Base-by-base conservation (phyloP, 2,888 invertebrate genomes). In the Dryadula phaetusa region DNA sequence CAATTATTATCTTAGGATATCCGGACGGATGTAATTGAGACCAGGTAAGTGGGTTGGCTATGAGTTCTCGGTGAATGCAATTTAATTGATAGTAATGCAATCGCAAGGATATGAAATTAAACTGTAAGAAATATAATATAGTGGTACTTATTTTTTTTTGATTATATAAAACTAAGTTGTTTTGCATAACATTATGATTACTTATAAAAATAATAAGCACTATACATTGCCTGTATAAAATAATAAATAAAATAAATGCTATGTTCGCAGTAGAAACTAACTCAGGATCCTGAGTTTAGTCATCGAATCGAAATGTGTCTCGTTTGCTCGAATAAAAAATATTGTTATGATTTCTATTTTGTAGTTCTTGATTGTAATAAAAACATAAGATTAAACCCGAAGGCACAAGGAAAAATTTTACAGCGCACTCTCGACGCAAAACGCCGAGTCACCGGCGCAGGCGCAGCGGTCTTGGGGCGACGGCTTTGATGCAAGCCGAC, bases 401-500 rank as follows among this genome's bases (percentile, higher is more conserved):
- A 68, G 67, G 70, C 66, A 70, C 60, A 78, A 87, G 90, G 88
- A 88, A 89, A 90, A 87, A 79, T 80, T 79, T 78, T 80, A 76
- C 78, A 82, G 72, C 69, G 68, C 72, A 71, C 73, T 73, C 70
- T 73, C 69, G 73, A 78, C 75, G 79, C 81, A 85, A 90, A 89
- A 80, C 76, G 88, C 85, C 86, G 76, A 90, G 90, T 91, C 91
- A 91, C 81, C 78, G 84, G 79, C 85, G 87, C 90, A 79, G 85
- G 84, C 89, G 86, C 88, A 86, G 77, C 82, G 83, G 79, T 76
- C 82, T 76, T 78, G 78, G 79, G 78, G 76, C 79, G 78, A 79
- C 75, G 72, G 82, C 91, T 92, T 92, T 92, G 91, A 92, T 87
- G 87, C 83, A 78, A 79, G 88, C 91, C 92, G 90, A 86, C 90